Evolutionary conservation across 2,797 vertebrate species (phyloP), one percentile per base, ranked within the genome.

Genomic region (Heliangelus exortis): DNA sequence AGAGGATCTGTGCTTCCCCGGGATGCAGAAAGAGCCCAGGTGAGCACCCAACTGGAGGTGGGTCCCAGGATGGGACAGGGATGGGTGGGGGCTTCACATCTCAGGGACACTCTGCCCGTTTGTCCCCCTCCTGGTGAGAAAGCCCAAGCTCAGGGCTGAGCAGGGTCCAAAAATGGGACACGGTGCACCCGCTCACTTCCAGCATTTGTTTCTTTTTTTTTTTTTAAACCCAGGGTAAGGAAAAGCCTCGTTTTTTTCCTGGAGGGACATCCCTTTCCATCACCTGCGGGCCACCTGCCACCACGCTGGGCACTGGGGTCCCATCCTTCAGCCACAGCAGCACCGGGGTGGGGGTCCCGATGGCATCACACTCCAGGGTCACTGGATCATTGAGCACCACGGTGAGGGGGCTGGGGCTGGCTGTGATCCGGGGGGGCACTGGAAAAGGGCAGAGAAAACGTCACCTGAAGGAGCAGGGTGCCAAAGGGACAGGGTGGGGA

Each of bases 311-410:
- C 82, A 98, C 90, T 0, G 96, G 97, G 7, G 96, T 96, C 63
- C 97, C 95, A 2, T 98, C 97, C 79, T 98, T 98, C 76, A 98
- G 85, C 98, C 98, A 98, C 69, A 97, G 55, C 72, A 98, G 78
- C 3, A 41, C 89, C 1, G 97, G 98, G 18, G 81, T 71, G 26
- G 97, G 97, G 51, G 15, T 43, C 5, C 98, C 98, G 0, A 79
- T 85, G 41, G 97, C 97, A 1, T 97, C 48, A 2, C 98, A 98
- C 53, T 95, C 96, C 91, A 98, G 95, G 3, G 69, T 93, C 65
- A 97, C 95, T 0, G 91, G 94, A 41, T 94, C 78, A 0, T 86
- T 88, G 13, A 87, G 67, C 66, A 95, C 62, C 2, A 93, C 95
- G 3, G 62, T 92, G 2, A 96, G 59, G 17, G 97, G 45, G 16